These are phyloP conservation scores for Steromphala cineraria DNA, from an alignment of 2,888 invertebrate genomes.

Conservation along the genomic window DNA sequence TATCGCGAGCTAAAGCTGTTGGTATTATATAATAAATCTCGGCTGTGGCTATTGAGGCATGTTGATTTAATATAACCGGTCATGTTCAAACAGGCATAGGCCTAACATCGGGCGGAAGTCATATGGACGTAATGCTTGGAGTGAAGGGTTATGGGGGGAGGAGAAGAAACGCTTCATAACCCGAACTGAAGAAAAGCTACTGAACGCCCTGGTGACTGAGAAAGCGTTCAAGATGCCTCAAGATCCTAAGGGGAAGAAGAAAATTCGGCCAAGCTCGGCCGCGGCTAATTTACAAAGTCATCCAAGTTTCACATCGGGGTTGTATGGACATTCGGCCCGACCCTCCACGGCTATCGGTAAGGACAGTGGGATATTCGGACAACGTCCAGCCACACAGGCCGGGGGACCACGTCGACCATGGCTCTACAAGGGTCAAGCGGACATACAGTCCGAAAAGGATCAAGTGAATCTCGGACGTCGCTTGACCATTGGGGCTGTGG, in stretches of 20 bases:
- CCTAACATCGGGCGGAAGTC: neutral
- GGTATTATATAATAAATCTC: neutral
- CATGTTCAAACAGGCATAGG: neutral
- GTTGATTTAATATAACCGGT: neutral
- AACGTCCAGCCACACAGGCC: slow-evolving; percentile 67
- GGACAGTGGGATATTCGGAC: slow-evolving; percentile 28
- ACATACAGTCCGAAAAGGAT: slow-evolving; percentile 47
- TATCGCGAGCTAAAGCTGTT: neutral
- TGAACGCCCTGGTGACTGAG: neutral
- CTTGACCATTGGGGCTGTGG: slow-evolving; percentile 65
- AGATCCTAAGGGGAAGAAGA: slow-evolving; percentile 22
- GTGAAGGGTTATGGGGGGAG: neutral
- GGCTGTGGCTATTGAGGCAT: neutral
- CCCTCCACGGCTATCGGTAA: slow-evolving; percentile 60
- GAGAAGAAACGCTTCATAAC: neutral
- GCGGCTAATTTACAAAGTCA: slow-evolving; percentile 72
- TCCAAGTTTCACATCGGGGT: slow-evolving; percentile 64
- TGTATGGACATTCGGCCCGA: slow-evolving; percentile 62
- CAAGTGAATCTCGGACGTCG: slow-evolving; percentile 58
- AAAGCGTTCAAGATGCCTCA: neutral
- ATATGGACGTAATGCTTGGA: neutral
- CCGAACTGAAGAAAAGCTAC: neutral
- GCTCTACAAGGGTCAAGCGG: slow-evolving; percentile 36
- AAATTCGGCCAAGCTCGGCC: slow-evolving; percentile 71
- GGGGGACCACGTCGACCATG: slow-evolving; percentile 53